Conservation (phyloP, 2,113 vertebrate species). For the Epinephelus moara region DNA sequence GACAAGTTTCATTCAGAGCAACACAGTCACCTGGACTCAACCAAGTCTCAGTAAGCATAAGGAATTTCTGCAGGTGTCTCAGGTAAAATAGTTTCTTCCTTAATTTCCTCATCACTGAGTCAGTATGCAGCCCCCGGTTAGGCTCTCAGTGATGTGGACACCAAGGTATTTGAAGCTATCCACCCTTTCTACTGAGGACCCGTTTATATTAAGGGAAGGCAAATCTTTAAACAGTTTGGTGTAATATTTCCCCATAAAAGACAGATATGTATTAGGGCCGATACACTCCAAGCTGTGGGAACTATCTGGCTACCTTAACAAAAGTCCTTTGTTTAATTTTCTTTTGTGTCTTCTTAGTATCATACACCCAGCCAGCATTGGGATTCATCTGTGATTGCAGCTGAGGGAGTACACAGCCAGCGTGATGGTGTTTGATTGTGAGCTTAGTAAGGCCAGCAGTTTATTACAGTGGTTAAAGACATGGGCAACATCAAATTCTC, state of each 20-base stretch:
- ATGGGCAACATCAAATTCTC: conserved; percentile 63
- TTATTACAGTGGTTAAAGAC: conserved; percentile 65
- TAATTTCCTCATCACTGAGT: too few relatives aligned
- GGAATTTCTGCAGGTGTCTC: too few relatives aligned
- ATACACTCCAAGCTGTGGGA: neutral
- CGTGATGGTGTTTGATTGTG: conserved; percentile 55
- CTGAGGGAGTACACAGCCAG: neutral
- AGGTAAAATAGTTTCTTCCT: too few relatives aligned
- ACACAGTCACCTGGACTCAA: too few relatives aligned
- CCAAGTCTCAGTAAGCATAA: too few relatives aligned
- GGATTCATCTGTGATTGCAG: conserved; percentile 43
- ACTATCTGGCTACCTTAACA: conserved; percentile 24
- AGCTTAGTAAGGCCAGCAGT: conserved; percentile 46
- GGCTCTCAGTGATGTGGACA: too few relatives aligned
- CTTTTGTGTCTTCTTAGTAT: conserved; percentile 35
- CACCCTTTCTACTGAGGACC: too few relatives aligned
- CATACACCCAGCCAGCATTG: neutral
- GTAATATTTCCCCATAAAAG: neutral
- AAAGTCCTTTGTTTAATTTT: conserved; percentile 37
- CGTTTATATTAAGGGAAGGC: too few relatives aligned
- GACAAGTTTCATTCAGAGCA: too few relatives aligned
- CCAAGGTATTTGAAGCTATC: too few relatives aligned
- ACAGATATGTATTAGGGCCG: neutral
- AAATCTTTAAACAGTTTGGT: too few relatives aligned
- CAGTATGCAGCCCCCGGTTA: too few relatives aligned